Evolutionary conservation across 2,797 vertebrate genomes (phyloP).

Genomic region (Microctenopoma steveboyesi): DNA sequence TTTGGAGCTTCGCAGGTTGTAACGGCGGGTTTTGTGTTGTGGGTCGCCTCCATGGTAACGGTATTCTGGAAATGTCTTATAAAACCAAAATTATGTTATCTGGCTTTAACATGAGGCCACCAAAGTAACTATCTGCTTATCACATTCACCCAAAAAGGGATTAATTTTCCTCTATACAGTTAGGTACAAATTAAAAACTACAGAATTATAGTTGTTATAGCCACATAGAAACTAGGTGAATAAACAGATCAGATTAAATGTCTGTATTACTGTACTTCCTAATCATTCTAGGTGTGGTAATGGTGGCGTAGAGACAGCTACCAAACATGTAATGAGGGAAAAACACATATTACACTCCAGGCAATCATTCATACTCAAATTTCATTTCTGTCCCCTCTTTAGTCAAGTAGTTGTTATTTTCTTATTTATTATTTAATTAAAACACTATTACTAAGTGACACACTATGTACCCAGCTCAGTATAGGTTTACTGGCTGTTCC

Average conservation of each 20-base stretch:
- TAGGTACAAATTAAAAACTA: not conserved
- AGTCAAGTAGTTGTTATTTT: slow-evolving; percentile 8
- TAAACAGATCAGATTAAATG: not conserved
- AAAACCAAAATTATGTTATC: slow-evolving; percentile 2
- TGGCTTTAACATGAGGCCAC: not conserved
- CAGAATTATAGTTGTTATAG: not conserved
- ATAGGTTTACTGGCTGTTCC: slow-evolving; percentile 72
- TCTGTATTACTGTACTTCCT: not conserved
- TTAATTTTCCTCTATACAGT: not conserved
- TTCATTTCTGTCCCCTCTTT: slow-evolving; percentile 4
- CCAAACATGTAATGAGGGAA: not conserved
- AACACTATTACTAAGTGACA: slow-evolving; percentile 59
- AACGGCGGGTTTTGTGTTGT: slow-evolving; percentile 49
- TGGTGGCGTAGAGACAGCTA: slow-evolving; percentile 5
- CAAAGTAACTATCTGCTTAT: not conserved
- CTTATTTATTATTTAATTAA: slow-evolving; percentile 46
- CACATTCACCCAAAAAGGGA: too few species aligned
- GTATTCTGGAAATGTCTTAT: slow-evolving; percentile 11
- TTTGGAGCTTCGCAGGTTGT: slow-evolving; percentile 7
- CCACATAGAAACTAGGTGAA: not conserved
- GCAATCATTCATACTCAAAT: not conserved
- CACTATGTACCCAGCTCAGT: slow-evolving; percentile 53
- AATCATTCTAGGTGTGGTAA: slow-evolving; percentile 10
- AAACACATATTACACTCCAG: not conserved
- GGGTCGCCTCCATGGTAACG: slow-evolving; percentile 68